Base-by-base conservation (phyloP, 2,888 invertebrate genomes). In the Craniophora ligustri region DNA sequence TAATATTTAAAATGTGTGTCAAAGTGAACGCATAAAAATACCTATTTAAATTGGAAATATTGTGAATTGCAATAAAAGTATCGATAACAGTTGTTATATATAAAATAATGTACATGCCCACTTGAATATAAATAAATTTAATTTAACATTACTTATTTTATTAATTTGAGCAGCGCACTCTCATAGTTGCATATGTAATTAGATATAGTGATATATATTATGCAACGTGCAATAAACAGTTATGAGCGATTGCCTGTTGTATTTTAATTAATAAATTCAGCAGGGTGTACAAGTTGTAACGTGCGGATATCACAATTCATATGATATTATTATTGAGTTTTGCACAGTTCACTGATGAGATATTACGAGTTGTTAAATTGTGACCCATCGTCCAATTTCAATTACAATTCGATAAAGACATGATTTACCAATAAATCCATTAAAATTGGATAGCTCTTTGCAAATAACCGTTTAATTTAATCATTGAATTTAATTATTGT, bases 371-470 rank as follows among this genome's bases (percentile, higher is more conserved):
- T 66, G 74, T 77, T 72, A 75, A 80, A 79, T 78, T 73, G 67
- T 59, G 62, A 74, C 73, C 59, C 59, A 70, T 75, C 75, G 71
- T 74, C 70, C 57, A 76, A 76, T 78, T 78, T 72, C 70, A 82
- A 84, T 86, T 83, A 82, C 80, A 79, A 60, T 76, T 77, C 72
- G 80, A 81, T 82, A 72, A 76, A 84, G 75, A 80, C 74, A 78
- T 82, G 61, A 79, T 78, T 81, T 75, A 67, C 72, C 75, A 72
- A 82, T 78, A 75, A 77, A 81, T 69, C 67, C 72, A 79, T 79
- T 71, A 76, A 74, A 72, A 67, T 75, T 75, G 61, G 65, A 68
- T 60, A 62, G 50, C 63, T 53, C 50, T 60, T 48, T 41, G 67
- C 58, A 73, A 77, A 79, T 75, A 72, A 70, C 58, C 48, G 66